phyloP scores from a whole-genome alignment of 2,888 invertebrate genomes.

The Drosophila imparisetae region DNA sequence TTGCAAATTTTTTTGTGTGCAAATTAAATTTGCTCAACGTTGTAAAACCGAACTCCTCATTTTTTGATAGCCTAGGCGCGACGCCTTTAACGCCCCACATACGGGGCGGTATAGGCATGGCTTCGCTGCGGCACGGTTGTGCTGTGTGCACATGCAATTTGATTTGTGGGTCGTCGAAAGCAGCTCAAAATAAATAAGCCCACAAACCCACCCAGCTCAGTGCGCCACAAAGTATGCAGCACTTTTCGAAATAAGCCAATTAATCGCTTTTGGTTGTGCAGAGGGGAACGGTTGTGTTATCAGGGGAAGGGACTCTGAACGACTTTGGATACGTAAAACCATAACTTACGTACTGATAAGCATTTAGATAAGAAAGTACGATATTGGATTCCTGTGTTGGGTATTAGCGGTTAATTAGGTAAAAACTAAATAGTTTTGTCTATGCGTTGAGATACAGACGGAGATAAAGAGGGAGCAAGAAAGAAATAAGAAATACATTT shows the following conservation, averaged over 20 bases:
- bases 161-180: slow-evolving; percentile 38
- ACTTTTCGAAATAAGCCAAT: slow-evolving; percentile 56
- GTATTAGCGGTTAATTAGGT: neutral
- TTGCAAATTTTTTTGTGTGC: slow-evolving; percentile 29
- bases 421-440: neutral
- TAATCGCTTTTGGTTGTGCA: slow-evolving; percentile 22
- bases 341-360: neutral
- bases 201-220: slow-evolving; percentile 20
- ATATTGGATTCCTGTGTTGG: neutral
- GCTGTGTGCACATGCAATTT: slow-evolving; percentile 63
- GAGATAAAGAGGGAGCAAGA: neutral
- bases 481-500: neutral
- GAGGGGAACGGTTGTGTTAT: neutral
- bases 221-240: slow-evolving; percentile 56
- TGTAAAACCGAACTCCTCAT: slow-evolving; percentile 56
- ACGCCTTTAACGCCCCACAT: slow-evolving; percentile 20
- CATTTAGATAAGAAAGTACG: neutral
- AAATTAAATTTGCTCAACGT: slow-evolving; percentile 60
- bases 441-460: neutral
- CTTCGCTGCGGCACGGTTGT: slow-evolving; percentile 44
- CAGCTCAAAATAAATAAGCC: slow-evolving; percentile 11
- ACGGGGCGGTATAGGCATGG: slow-evolving; percentile 21
- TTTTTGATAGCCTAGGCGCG: slow-evolving; percentile 43
- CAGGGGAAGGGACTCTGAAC: neutral
- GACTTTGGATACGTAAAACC: neutral